Conservation (phyloP, 2,888 invertebrate species). For the Caenorhabditis becei region DNA sequence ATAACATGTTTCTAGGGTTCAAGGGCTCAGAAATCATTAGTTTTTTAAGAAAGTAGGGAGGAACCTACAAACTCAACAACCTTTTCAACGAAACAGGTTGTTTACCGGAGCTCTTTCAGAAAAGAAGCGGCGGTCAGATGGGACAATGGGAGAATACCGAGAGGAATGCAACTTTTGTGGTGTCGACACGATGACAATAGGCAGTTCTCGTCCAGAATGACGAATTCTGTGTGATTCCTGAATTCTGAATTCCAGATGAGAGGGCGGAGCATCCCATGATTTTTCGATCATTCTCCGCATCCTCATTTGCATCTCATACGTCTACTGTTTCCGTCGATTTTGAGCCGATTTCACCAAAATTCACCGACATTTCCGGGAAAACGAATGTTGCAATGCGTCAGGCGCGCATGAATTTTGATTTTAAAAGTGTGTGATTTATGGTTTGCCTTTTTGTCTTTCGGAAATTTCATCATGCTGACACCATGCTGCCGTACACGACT, state of each 20-base stretch:
- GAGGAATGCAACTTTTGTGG: not conserved
- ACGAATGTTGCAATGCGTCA: slow-evolving; percentile 14
- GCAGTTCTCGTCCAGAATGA: not conserved
- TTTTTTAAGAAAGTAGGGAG: too few species aligned
- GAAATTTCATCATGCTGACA: slow-evolving; percentile 27
- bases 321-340: not conserved
- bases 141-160: not conserved
- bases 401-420: slow-evolving; percentile 22
- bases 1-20: too few species aligned
- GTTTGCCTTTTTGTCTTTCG: not conserved
- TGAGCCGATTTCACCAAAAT: not conserved
- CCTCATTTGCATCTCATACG: slow-evolving; percentile 27
- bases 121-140: not conserved
- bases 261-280: slow-evolving; percentile 28
- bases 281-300: slow-evolving; percentile 27
- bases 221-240: slow-evolving; percentile 25
- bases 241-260: slow-evolving; percentile 43
- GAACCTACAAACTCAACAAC: not conserved
- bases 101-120: too few species aligned
- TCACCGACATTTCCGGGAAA: slow-evolving; percentile 26
- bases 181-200: slow-evolving; percentile 1
- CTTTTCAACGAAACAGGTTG: not conserved
- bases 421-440: slow-evolving; percentile 48
- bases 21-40: too few species aligned
- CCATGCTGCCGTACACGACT: not conserved